Conservation (phyloP, 1,140 invertebrate genomes). For the Calosoma granatense region DNA sequence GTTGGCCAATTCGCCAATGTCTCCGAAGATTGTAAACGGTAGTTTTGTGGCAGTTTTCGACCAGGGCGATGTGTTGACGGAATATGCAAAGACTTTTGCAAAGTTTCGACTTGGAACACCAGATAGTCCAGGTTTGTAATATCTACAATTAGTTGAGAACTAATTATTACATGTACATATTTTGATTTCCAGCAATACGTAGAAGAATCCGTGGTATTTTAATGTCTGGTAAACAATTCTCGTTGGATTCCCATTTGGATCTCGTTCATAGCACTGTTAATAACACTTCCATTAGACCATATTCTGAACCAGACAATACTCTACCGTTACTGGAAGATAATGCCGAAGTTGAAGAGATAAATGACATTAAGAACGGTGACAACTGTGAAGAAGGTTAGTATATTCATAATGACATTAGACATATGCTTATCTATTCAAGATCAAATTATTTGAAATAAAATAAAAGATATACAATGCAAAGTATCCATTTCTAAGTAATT, state of each 20-base stretch:
- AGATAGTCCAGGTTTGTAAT: constrained; percentile 62
- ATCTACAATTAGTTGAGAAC: no score
- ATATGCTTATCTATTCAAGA: no score
- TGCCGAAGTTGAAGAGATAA: constrained; percentile 26
- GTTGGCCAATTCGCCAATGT: constrained; percentile 90
- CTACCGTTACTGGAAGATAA: constrained; percentile 46
- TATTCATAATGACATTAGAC: no score
- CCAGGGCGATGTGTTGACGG: constrained; percentile 69
- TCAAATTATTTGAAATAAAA: no score
- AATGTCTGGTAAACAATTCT: constrained; percentile 82
- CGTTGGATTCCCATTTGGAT: constrained; percentile 83
- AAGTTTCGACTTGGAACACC: constrained; percentile 54
- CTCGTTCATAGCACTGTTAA: constrained; percentile 60
- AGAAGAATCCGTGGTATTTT: constrained; percentile 75
- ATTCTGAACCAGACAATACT: constrained; percentile 32
- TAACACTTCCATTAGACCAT: constrained; percentile 24
- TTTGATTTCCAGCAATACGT: constrained; percentile 50
- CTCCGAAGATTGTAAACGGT: constrained; percentile 93
- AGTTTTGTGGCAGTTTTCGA: constrained; percentile 94
- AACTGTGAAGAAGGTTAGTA: constrained; percentile 11
- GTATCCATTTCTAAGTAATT: no score
- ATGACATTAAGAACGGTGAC: constrained; percentile 20
- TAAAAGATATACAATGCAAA: no score
- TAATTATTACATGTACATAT: background rate
- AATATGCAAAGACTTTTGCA: constrained; percentile 64